These are phyloP conservation scores for Drosophila lowei DNA, from an alignment of 1,140 invertebrate species.

Conservation along the genomic window DNA sequence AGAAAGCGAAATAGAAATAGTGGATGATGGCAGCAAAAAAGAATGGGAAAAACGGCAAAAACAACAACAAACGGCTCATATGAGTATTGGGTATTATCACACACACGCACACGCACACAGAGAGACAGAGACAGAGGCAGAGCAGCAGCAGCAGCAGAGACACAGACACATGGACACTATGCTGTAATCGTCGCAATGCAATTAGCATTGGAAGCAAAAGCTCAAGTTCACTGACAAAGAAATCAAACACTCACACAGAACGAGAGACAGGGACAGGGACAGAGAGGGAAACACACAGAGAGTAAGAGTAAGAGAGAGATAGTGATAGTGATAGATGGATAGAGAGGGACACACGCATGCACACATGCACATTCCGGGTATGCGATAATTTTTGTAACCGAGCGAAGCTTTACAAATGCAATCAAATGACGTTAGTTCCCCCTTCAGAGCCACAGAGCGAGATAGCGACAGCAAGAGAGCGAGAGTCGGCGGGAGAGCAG, in stretches of 20 bases:
- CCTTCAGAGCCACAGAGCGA: neutral
- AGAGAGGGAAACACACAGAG: slow-evolving; percentile 3
- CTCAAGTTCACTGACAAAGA: slow-evolving; percentile 81
- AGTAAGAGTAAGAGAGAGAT: neutral
- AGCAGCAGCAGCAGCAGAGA: too few species aligned
- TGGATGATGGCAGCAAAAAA: too few species aligned
- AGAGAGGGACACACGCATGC: slow-evolving; percentile 16
- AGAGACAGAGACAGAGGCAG: neutral
- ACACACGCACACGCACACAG: slow-evolving; percentile 35
- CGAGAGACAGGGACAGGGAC: slow-evolving; percentile 6
- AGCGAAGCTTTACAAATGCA: slow-evolving; percentile 79
- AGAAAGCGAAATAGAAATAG: slow-evolving; percentile 32
- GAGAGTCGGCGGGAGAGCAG: slow-evolving; percentile 1
- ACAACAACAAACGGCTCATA: slow-evolving; percentile 42
- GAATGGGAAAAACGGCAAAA: slow-evolving; percentile 18
- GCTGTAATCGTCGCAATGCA: slow-evolving; percentile 81
- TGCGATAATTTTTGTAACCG: slow-evolving; percentile 71
- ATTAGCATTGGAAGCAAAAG: slow-evolving; percentile 74
- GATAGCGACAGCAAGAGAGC: slow-evolving; percentile 4
- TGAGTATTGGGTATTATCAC: slow-evolving; percentile 71
- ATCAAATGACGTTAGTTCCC: slow-evolving; percentile 76
- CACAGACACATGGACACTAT: slow-evolving; percentile 44
- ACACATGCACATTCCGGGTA: slow-evolving; percentile 15
- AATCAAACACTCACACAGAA: slow-evolving; percentile 59
- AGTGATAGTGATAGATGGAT: slow-evolving; percentile 4